Conservation (phyloP, 2,797 vertebrate genomes). For the Simalia tracyae region DNA sequence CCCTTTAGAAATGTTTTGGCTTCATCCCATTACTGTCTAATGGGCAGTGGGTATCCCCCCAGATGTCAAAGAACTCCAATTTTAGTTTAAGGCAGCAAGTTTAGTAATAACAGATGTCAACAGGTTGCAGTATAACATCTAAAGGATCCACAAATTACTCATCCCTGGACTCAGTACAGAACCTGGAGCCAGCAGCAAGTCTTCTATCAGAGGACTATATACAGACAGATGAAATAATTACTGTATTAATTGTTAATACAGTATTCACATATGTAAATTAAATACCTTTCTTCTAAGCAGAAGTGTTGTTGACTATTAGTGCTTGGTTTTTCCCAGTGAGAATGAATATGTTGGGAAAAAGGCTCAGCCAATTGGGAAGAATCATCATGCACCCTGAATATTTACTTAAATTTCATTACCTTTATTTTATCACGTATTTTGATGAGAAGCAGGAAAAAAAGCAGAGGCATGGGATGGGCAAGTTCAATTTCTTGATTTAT, state of each 20-base stretch:
- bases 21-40: background rate
- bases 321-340: background rate
- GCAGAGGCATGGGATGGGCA: background rate
- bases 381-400: no score
- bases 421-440: background rate
- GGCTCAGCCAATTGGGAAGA: background rate
- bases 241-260: background rate
- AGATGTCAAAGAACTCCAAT: background rate
- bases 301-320: background rate
- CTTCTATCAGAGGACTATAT: background rate
- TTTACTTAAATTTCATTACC: background rate
- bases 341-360: background rate
- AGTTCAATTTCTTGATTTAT: background rate
- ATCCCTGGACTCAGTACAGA: background rate
- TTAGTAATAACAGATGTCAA: background rate
- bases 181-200: background rate
- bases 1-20: background rate
- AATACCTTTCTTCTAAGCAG: background rate
- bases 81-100: background rate
- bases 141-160: no score
- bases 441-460: background rate
- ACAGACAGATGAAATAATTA: background rate
- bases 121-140: no score
- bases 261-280: background rate
- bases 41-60: background rate